Evolutionary conservation across 2,888 invertebrate genomes (phyloP), one percentile per base, ranked within the genome.

Genomic region (Mylabris sibirica): DNA sequence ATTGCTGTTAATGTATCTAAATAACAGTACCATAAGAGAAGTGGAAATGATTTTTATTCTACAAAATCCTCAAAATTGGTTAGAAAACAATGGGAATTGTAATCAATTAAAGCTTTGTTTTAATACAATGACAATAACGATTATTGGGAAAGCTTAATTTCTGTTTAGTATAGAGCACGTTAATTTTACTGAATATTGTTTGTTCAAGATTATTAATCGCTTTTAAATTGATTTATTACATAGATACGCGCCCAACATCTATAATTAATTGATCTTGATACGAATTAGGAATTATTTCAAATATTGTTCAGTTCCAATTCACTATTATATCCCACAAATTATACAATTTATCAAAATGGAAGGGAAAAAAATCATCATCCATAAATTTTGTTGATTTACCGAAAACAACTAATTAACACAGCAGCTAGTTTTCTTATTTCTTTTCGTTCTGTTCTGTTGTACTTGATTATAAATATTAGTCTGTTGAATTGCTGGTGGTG

Each of bases 191-290:
- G 49, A 49, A 49, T 49, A 49, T 49, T 81, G 77, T 81, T 80
- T 80, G 74, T 76, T 77, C 76, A 77, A 76, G 77, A 81, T 82
- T 81, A 82, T 82, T 83, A 83, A 83, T 83, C 78, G 82, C 74
- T 81, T 80, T 81, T 81, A 83, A 83, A 83, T 83, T 83, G 82
- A 83, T 83, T 83, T 83, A 83, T 81, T 77, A 74, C 78, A 68
- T 68, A 72, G 72, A 67, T 74, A 75, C 71, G 69, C 71, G 71
- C 72, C 49, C 49, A 49, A 73, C 64, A 70, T 72, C 74, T 68
- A 72, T 73, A 74, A 78, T 79, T 78, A 78, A 77, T 77, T 76
- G 76, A 72, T 72, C 77, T 74, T 74, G 74, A 71, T 74, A 69
- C 73, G 72, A 70, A 72, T 66, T 71, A 44, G 12, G 41, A 44